Evolutionary conservation across 2,797 vertebrate genomes (phyloP).

Genomic region (Pogoniulus pusillus): DNA sequence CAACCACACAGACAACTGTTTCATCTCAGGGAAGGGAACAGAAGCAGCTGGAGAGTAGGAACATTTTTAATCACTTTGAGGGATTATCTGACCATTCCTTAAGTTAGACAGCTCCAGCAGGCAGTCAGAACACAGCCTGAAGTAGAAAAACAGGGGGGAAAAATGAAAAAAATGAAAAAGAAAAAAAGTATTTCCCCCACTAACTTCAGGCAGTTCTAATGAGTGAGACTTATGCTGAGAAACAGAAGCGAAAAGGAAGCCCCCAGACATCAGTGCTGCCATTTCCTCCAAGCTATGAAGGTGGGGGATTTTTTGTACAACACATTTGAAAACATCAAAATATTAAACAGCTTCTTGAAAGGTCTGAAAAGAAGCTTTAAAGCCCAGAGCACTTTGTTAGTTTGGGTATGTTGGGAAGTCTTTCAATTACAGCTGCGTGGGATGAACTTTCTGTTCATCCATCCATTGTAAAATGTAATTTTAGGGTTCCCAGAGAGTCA

Average conservation of each 20-base stretch:
- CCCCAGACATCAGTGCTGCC: background rate
- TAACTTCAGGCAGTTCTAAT: background rate
- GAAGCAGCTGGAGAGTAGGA: background rate
- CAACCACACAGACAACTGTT: background rate
- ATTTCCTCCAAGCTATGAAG: background rate
- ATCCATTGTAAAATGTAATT: background rate
- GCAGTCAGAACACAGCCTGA: background rate
- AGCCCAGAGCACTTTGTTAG: background rate
- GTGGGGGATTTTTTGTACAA: background rate
- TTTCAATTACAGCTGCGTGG: background rate
- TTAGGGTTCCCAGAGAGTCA: background rate
- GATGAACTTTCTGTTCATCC: background rate
- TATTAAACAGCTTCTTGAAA: background rate
- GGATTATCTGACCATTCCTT: background rate
- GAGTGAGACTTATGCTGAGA: background rate
- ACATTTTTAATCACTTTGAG: background rate
- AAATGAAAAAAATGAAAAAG: no score
- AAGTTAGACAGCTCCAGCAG: background rate
- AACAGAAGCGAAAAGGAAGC: background rate
- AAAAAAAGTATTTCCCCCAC: no score
- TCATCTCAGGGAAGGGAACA: background rate
- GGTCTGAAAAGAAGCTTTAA: background rate
- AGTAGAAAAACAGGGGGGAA: background rate
- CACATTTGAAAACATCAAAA: background rate
- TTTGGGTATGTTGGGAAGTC: background rate